Base-by-base conservation (phyloP, 2,113 vertebrate genomes). In the Pachyramphus minor region DNA sequence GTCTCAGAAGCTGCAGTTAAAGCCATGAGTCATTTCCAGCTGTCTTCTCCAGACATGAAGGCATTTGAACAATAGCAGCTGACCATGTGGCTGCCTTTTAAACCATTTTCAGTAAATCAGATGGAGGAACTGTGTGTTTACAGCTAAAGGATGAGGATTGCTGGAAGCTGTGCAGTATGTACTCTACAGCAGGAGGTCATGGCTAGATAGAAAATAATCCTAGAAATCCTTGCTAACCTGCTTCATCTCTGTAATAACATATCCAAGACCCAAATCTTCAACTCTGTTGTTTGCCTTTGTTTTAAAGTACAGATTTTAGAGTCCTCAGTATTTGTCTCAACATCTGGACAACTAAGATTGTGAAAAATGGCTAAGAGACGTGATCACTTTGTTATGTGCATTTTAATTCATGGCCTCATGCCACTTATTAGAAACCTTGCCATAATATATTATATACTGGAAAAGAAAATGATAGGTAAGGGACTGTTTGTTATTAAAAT, bases 21-120 rank as follows among this genome's bases (percentile, higher is more conserved):
- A 91, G 78, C 81, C 62, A 31, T 63, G 42, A 92, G 92, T 89
- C 60, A 79, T 79, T 97, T 97, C 95, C 96, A 97, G 94, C 95
- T 97, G 96, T 93, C 94, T 96, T 93, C 56, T 93, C 58, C 62
- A 88, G 91, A 93, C 86, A 88, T 24, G 31, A 91, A 95, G 95
- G 94, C 92, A 91, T 95, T 87, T 96, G 84, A 92, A 95, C 91
- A 95, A 87, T 39, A 96, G 90, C 96, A 97, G 95, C 94, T 96
- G 95, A 42, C 56, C 45, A 19, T 66, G 28, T 87, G 84, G 56
- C 39, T 42, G 83, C 52, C 88, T 91, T 83, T 69, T 62, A 97
- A 97, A 75, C 47, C 44, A 56, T 89, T 97, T 93, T 73, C 86
- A 96, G 68, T 93, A 96, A 96, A 94, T 93, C 52, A 91, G 71